Conservation (phyloP, 1,140 invertebrate species). For the Sinella curviseta region DNA sequence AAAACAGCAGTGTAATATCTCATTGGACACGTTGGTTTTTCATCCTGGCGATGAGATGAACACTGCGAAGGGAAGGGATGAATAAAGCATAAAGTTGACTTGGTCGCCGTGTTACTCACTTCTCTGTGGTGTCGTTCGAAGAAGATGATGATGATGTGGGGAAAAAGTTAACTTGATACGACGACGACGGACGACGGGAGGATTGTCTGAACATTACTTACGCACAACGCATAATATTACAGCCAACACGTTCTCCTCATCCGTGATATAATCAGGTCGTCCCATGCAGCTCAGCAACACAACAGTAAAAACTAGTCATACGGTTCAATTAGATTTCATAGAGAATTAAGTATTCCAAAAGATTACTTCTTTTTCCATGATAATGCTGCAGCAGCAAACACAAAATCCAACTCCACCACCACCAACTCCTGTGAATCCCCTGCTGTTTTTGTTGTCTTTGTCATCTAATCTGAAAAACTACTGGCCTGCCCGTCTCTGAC, state of each 20-base stretch:
- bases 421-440: neutral
- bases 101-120: too few relatives aligned
- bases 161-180: neutral
- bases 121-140: neutral
- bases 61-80: neutral
- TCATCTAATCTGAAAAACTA: neutral
- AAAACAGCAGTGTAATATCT: neutral
- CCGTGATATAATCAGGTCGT: neutral
- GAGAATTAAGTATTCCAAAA: slow-evolving; percentile 25
- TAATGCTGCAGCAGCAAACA: neutral
- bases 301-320: neutral
- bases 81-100: neutral
- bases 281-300: neutral
- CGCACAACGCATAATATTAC: slow-evolving; percentile 2
- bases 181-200: neutral
- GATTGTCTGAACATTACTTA: neutral
- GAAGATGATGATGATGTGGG: neutral
- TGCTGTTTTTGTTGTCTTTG: slow-evolving; percentile 12
- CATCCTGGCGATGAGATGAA: too few relatives aligned
- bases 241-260: neutral
- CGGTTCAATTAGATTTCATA: slow-evolving; percentile 26
- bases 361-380: slow-evolving; percentile 10
- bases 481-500: neutral
- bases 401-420: neutral
- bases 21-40: too few relatives aligned